Evolutionary conservation across 2,113 vertebrate species (phyloP), one percentile per base, ranked within the genome.

Genomic region (Sturnus vulgaris): DNA sequence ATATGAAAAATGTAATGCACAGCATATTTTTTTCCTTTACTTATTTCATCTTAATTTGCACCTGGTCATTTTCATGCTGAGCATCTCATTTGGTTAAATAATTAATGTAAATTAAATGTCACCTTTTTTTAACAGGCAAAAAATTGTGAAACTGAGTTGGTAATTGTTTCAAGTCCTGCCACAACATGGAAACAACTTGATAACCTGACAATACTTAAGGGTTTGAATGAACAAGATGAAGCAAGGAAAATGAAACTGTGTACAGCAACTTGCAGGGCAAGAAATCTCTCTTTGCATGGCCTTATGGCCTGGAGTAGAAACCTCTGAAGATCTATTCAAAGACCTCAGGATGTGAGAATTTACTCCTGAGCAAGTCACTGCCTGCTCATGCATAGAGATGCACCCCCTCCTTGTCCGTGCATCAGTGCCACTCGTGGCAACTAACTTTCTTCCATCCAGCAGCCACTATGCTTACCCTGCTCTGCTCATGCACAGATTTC

Each of bases 71-170:
- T 92, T 92, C 96, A 92, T 65, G 88, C 82, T 2, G 37, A 81
- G 81, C 37, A 71, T 75, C 86, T 86, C 44, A 37, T 47, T 35
- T 68, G 88, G 75, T 92, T 86, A 94, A 96, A 78, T 89, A 91
- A 96, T 83, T 83, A 88, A 55, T 86, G 90, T 59, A 95, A 96
- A 97, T 96, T 87, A 92, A 82, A 92, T 86, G 91, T 88, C 82
- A 78, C 83, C 70, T 68, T 77, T 85, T 87, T 87, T 88, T 73
- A 94, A 68, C 31, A 25, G 49, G 53, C 31, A 88, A 84, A 96
- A 96, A 95, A 86, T n/a, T 50, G 72, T 86, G 69, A 91, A 82
- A 71, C 13, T 50, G 47, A 86, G 40, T 61, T 91, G 61, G 53
- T 31, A 94, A 82, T 93, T 82, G 90, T 86, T 91, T 92, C 65